Evolutionary conservation across 1,140 invertebrate species (phyloP), one percentile per base, ranked within the genome.

Genomic region (Apis florea): DNA sequence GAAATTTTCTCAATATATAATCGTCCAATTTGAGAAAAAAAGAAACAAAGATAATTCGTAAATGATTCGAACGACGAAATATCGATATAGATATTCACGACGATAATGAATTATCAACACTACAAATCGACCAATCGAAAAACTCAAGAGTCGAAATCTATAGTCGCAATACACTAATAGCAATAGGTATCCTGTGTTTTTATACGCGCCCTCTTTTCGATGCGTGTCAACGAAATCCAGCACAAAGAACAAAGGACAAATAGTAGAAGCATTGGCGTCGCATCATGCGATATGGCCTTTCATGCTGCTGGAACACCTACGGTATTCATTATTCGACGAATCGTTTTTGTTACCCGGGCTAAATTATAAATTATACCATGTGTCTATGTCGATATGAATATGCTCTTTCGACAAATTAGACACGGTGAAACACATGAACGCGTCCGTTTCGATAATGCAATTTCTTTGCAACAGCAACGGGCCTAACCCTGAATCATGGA

Each of bases 101-200:
- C 31, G 53, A 58, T 21, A 72, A 5, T 31, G 70, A 58, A 72
- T 56, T 73, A 17, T 40, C 56, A 19, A 4, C 17, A 3, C 21
- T 40, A 17, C 2, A 24, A 77, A 40, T 56, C 31, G 51, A 68
- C 53, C 64, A 40, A 68, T 49, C 53, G 31, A 59, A 58, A 59
- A 68, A 31, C 66, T 21, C 59, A 49, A 15, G 75, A 26, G 53
- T 26, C 13, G 10, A 51, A 49, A 74, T 10, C 54, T 40, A 13
- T 49, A 26, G 19, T 61, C 26, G 77, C 77, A 79, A 79, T 79
- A 72, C 67, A 26, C 26, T 64, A 72, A 54, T 79, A 79, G 77
- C 77, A 79, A 79, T 79, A 79, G 77, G 15, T 79, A 51, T 49
- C 68, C 56, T 51, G 59, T 64, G 77, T 79, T 63, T 72, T 71